phyloP scores from a whole-genome alignment of 2,888 invertebrate species.

The Aricia artaxerxes region DNA sequence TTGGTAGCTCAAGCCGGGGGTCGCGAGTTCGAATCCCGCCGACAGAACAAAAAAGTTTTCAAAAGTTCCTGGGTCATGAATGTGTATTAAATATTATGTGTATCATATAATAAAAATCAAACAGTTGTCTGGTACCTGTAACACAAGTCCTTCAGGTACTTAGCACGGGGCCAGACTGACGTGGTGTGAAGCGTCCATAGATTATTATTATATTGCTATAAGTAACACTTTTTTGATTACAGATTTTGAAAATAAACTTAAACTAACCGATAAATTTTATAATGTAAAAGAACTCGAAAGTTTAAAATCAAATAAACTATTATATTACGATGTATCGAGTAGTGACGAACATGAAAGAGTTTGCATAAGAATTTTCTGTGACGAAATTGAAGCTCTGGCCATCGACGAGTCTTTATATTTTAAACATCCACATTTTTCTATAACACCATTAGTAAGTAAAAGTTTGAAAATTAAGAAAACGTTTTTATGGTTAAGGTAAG shows the following conservation, averaged over 20 bases:
- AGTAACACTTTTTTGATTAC: background rate
- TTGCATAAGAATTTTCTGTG: conserved; percentile 69
- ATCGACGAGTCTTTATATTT: conserved; percentile 64
- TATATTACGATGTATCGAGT: conserved; percentile 65
- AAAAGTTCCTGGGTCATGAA: too few relatives aligned
- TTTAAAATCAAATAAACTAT: conserved; percentile 59
- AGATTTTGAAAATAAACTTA: conserved; percentile 73
- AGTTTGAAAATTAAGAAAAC: background rate
- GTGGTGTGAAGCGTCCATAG: too few relatives aligned
- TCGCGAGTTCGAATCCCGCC: too few relatives aligned
- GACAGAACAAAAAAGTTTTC: too few relatives aligned
- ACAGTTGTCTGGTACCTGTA: too few relatives aligned
- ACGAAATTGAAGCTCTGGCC: conserved; percentile 68
- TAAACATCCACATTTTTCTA: conserved; percentile 70
- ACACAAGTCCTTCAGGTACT: too few relatives aligned
- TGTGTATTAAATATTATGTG: too few relatives aligned
- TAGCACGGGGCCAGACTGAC: too few relatives aligned
- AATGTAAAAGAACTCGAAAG: conserved; percentile 63
- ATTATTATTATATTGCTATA: too few relatives aligned
- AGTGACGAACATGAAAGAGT: conserved; percentile 68
- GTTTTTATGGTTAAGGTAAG: background rate
- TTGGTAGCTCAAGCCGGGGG: too few relatives aligned
- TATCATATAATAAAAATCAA: too few relatives aligned
- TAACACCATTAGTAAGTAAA: conserved; percentile 75
- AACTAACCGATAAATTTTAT: conserved; percentile 62